Percentiles rank a stretch among this genome's conserved stretches.
Conservation (phyloP, 2,113 vertebrate species). For the Ceuthmochares aereus region DNA sequence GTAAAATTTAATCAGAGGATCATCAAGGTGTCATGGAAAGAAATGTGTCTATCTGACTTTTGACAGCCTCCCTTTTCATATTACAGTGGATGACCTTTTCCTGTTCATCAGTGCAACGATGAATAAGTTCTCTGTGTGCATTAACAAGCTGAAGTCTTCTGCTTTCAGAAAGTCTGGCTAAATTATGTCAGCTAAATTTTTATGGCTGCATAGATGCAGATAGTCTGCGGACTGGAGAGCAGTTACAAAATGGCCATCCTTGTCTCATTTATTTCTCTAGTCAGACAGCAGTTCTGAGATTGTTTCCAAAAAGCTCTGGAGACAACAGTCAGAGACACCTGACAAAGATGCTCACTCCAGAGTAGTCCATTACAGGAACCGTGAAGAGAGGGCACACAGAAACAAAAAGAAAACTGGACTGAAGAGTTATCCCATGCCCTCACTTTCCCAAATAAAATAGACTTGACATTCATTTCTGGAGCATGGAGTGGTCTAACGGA, state of each 20-base stretch:
- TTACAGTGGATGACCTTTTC: not conserved
- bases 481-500: not conserved
- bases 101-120: not conserved
- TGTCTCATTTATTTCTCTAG: not conserved
- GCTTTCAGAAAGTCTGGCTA: not conserved
- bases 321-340: not conserved
- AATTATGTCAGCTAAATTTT: too few relatives aligned
- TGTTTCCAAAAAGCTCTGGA: not conserved
- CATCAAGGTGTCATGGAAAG: conserved; percentile 21
- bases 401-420: not conserved
- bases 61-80: not conserved
- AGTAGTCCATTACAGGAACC: not conserved
- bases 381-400: not conserved
- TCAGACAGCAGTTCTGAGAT: not conserved
- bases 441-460: not conserved
- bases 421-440: not conserved
- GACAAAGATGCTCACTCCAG: not conserved
- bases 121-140: not conserved
- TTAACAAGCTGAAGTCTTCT: not conserved
- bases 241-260: not conserved
- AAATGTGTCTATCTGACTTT: conserved; percentile 12
- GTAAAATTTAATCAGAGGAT: not conserved
- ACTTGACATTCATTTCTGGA: not conserved
- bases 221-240: accelerated
- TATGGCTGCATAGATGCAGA: not conserved